These are phyloP conservation scores for Drosophila azteca DNA, from an alignment of 1,140 invertebrate genomes.

Conservation along the genomic window DNA sequence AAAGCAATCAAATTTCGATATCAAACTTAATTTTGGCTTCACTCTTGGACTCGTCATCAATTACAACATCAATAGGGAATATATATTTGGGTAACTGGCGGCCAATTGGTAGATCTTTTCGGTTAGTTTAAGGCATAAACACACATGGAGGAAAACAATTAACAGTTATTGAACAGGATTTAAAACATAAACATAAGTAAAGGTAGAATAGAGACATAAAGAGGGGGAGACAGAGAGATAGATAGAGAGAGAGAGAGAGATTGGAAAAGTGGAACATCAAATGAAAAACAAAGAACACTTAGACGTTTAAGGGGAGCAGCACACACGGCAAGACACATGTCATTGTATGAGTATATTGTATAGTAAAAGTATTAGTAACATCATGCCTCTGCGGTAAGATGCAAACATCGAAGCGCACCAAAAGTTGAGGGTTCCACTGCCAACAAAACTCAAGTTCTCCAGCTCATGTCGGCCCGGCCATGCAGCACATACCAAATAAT, in stretches of 20 bases:
- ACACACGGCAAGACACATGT: slow-evolving; percentile 63
- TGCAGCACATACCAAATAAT: slow-evolving; percentile 1
- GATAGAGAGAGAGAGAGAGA: slow-evolving; percentile 2
- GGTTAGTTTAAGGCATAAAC: slow-evolving; percentile 51
- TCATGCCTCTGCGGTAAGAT: slow-evolving; percentile 46
- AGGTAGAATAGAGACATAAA: slow-evolving; percentile 13
- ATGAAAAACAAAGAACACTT: slow-evolving; percentile 36
- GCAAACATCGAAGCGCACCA: slow-evolving; percentile 13
- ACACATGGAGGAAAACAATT: slow-evolving; percentile 64
- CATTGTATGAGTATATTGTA: slow-evolving; percentile 2
- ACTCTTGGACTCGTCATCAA: slow-evolving; percentile 50
- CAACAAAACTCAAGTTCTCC: slow-evolving; percentile 1
- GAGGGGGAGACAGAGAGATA: slow-evolving; percentile 34
- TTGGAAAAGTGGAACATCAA: slow-evolving; percentile 37
- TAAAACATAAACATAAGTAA: slow-evolving; percentile 51
- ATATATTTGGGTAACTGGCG: slow-evolving; percentile 26
- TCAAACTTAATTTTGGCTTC: slow-evolving; percentile 52
- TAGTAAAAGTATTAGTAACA: neutral
- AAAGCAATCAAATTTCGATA: slow-evolving; percentile 71
- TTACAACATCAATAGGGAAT: slow-evolving; percentile 70
- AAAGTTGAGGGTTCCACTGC: slow-evolving; percentile 33
- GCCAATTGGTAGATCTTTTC: slow-evolving; percentile 44
- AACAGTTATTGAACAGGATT: slow-evolving; percentile 51
- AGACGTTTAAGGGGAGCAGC: slow-evolving; percentile 25
- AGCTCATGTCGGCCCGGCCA: slow-evolving; percentile 5